A percentile compares a stretch with the other conserved stretches of the same genome.
phyloP scores from a whole-genome alignment of 2,888 invertebrate genomes.

The Odontocolon sp. region DNA sequence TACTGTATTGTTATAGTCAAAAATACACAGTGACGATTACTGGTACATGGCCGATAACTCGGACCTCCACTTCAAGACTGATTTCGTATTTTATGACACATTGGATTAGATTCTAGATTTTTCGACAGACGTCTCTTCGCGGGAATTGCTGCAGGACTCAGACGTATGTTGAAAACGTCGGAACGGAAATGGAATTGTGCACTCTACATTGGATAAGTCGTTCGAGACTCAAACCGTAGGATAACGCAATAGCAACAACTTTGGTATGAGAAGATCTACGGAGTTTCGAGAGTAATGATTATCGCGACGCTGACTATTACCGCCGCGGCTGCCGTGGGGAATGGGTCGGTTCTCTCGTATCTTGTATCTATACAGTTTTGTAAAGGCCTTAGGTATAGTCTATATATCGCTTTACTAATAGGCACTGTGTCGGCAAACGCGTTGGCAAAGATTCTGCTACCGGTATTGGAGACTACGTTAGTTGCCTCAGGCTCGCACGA shows the following conservation, averaged over 20 bases:
- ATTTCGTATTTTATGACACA: too few species aligned
- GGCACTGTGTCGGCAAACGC: neutral
- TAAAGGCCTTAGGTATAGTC: neutral
- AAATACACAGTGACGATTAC: too few species aligned
- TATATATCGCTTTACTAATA: neutral
- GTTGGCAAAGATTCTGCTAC: slow-evolving; percentile 7
- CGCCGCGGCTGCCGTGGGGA: neutral
- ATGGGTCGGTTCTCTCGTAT: slow-evolving; percentile 3
- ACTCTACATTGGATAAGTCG: slow-evolving; percentile 6
- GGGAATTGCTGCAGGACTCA: too few species aligned
- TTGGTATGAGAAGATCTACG: neutral
- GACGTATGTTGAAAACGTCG: neutral
- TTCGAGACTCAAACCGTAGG: neutral
- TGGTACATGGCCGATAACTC: too few species aligned
- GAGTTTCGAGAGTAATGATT: slow-evolving; percentile 27
- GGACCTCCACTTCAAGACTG: too few species aligned
- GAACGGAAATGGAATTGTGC: neutral
- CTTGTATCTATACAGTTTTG: neutral
- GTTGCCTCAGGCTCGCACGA: too few species aligned
- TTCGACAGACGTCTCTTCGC: too few species aligned
- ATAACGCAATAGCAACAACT: neutral
- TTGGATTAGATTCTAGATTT: too few species aligned
- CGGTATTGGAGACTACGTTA: neutral
- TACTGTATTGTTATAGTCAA: too few species aligned
- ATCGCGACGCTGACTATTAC: slow-evolving; percentile 14